Evolutionary conservation across 2,888 invertebrate genomes (phyloP).

Genomic region (Lasioglossum lativentre): DNA sequence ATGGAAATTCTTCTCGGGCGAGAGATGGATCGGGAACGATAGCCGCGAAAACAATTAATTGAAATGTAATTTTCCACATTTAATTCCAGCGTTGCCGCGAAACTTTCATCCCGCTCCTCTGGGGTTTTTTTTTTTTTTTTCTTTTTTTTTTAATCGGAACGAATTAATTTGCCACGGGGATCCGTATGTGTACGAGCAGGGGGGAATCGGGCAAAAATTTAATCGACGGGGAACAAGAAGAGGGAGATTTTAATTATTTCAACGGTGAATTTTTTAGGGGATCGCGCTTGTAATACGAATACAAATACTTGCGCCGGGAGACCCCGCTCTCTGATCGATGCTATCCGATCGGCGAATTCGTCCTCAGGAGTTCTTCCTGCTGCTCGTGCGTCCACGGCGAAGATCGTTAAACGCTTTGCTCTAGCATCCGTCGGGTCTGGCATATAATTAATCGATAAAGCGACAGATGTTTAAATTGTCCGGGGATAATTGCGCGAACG

Average conservation of each 20-base stretch:
- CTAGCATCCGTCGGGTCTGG: background rate
- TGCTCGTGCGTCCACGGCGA: background rate
- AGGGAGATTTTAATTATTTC: conserved; percentile 47
- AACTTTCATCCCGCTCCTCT: conserved; percentile 29
- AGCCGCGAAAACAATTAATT: conserved; percentile 49
- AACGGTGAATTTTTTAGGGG: conserved; percentile 51
- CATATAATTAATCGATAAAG: background rate
- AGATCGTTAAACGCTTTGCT: background rate
- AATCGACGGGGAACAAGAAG: conserved; percentile 33
- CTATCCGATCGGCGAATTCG: conserved; percentile 11
- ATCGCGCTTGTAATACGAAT: conserved; percentile 36
- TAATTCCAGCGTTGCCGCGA: conserved; percentile 36
- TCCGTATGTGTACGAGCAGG: background rate
- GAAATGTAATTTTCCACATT: conserved; percentile 54
- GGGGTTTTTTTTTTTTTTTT: background rate
- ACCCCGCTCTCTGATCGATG: conserved; percentile 10
- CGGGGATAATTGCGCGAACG: background rate
- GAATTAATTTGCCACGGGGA: conserved; percentile 52
- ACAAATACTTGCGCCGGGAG: conserved; percentile 18
- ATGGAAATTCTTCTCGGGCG: conserved; percentile 10
- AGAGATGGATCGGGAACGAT: conserved; percentile 6
- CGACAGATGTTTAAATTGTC: conserved; percentile 6
- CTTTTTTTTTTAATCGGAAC: conserved; percentile 29
- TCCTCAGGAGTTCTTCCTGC: background rate
- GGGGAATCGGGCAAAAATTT: conserved; percentile 46